Evolutionary conservation across 2,888 invertebrate genomes (phyloP).

Genomic region (Agrilus biguttatus): DNA sequence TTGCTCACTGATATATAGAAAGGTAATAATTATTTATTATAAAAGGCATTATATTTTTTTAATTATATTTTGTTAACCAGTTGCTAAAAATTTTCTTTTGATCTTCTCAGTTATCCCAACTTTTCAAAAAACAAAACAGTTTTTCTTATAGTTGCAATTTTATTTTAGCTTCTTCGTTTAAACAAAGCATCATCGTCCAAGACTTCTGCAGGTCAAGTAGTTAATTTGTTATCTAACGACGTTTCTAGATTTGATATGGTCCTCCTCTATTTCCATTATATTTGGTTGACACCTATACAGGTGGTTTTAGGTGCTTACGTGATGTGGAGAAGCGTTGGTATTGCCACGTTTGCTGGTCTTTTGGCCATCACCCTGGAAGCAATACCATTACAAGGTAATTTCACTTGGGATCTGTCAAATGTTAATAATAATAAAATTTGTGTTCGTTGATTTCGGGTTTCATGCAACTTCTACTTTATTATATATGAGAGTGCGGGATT

Average conservation of each 20-base stretch:
- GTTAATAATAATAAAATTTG: neutral
- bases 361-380: conserved; percentile 38
- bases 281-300: conserved; percentile 70
- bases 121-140: too few relatives aligned
- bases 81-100: too few relatives aligned
- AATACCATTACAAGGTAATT: conserved; percentile 35
- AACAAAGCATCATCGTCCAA: conserved; percentile 59
- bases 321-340: conserved; percentile 39
- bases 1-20: conserved; percentile 70
- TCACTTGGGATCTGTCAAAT: too few relatives aligned
- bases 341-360: conserved; percentile 46
- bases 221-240: conserved; percentile 75
- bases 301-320: conserved; percentile 48
- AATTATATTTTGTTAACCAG: too few relatives aligned
- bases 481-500: too few relatives aligned
- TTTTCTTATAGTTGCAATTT: too few relatives aligned
- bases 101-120: too few relatives aligned
- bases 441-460: neutral
- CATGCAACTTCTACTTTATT: too few relatives aligned
- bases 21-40: conserved; percentile 37
- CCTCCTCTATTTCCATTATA: conserved; percentile 53
- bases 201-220: conserved; percentile 70
- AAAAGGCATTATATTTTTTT: neutral
- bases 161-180: conserved; percentile 41
- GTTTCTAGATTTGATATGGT: conserved; percentile 68